A percentile compares a stretch with the other conserved stretches of the same genome.
Conservation (phyloP, 1,140 invertebrate species). For the Micrasema minimum region DNA sequence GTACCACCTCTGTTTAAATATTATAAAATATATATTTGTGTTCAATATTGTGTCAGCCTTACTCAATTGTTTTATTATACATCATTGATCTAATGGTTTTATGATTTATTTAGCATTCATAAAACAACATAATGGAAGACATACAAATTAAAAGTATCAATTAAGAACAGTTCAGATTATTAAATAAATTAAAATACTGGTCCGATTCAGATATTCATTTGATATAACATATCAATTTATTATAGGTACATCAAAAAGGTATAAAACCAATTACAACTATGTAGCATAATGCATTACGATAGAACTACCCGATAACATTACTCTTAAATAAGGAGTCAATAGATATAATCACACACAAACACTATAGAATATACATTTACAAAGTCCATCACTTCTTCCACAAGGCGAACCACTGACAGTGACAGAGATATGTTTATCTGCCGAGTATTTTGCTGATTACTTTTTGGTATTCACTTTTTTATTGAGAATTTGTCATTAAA, state of each 20-base stretch:
- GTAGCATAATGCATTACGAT: background rate
- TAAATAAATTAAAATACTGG: conserved; percentile 7
- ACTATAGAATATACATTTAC: background rate
- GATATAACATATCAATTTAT: conserved; percentile 8
- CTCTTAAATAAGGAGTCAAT: conserved; percentile 15
- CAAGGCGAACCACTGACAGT: conserved; percentile 45
- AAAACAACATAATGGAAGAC: conserved; percentile 8
- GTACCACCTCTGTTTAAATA: too few species aligned
- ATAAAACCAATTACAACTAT: conserved; percentile 14
- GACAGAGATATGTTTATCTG: conserved; percentile 39
- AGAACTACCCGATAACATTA: background rate
- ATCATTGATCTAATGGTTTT: too few species aligned
- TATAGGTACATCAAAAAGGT: conserved; percentile 1
- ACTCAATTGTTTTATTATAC: too few species aligned
- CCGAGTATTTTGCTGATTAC: background rate
- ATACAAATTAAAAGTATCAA: background rate
- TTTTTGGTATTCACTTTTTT: conserved; percentile 29
- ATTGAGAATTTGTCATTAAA: background rate
- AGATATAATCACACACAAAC: conserved; percentile 28
- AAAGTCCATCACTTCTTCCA: conserved; percentile 29
- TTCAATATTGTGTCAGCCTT: too few species aligned
- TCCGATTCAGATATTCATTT: conserved; percentile 7
- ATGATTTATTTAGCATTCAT: too few species aligned
- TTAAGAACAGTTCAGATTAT: background rate
- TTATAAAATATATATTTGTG: too few species aligned